These are phyloP conservation scores for Schizopygopsis pylzovi DNA, from an alignment of 2,797 vertebrate genomes.

Conservation along the genomic window DNA sequence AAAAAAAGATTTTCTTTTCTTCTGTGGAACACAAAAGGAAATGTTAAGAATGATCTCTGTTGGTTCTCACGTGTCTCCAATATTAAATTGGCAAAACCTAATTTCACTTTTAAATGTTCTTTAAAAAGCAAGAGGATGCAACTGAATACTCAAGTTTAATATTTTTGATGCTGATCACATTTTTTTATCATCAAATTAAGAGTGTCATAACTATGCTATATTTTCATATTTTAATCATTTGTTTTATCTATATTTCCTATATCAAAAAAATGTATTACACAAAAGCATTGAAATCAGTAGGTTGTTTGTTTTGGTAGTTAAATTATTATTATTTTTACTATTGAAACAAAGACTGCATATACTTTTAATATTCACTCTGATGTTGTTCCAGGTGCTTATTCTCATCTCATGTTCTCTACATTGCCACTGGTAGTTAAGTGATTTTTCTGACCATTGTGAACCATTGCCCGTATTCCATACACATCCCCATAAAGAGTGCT, in stretches of 20 bases:
- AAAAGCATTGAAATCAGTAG: background rate
- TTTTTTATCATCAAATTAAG: background rate
- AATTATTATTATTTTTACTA: too few relatives aligned
- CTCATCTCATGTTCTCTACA: constrained; percentile 35
- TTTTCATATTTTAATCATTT: too few relatives aligned
- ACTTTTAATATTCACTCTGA: background rate
- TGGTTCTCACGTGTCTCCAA: background rate
- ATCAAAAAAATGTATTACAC: background rate
- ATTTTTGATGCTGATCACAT: background rate
- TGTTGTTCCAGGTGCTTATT: constrained; percentile 20
- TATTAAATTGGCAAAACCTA: background rate
- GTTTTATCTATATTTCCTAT: background rate
- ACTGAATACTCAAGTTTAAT: background rate
- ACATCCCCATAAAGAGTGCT: constrained; percentile 40
- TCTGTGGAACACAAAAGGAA: background rate
- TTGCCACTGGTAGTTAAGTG: constrained; percentile 40
- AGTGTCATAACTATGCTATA: background rate
- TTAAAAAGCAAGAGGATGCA: background rate
- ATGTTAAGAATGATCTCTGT: background rate
- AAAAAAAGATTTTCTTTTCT: background rate
- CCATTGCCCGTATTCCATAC: constrained; percentile 44
- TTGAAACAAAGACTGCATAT: too few relatives aligned
- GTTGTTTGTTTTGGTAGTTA: too few relatives aligned
- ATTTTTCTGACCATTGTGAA: constrained; percentile 22
- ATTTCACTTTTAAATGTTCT: background rate